Evolutionary conservation across 2,113 vertebrate species (phyloP).

Genomic region (Dicerorhinus sumatrensis): DNA sequence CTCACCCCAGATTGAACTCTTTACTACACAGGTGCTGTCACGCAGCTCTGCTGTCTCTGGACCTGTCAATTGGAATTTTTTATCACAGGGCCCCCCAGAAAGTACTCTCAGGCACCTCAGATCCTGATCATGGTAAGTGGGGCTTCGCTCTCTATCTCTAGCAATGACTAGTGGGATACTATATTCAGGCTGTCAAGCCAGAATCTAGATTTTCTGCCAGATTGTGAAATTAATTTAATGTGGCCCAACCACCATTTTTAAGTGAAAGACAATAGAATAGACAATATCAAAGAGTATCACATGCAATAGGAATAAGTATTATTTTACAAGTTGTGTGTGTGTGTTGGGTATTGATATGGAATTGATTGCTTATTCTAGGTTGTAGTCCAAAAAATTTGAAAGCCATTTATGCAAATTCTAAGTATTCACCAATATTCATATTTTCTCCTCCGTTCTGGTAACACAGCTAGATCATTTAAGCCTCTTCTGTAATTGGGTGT

Average conservation of each 20-base stretch:
- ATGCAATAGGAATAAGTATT: background rate
- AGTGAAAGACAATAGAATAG: background rate
- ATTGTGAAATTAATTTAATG: background rate
- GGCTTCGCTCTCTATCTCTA: background rate
- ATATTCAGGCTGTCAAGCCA: background rate
- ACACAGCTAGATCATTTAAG: background rate
- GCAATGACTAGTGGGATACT: background rate
- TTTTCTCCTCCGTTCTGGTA: background rate
- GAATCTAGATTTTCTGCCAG: background rate
- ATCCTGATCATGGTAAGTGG: background rate
- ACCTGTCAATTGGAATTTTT: background rate
- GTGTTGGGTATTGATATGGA: background rate
- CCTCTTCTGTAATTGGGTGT: background rate
- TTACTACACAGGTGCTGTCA: background rate
- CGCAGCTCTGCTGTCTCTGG: background rate
- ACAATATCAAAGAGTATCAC: background rate
- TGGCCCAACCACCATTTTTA: conserved; percentile 28
- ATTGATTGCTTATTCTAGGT: background rate
- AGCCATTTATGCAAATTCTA: background rate
- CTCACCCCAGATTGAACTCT: background rate
- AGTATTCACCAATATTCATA: background rate
- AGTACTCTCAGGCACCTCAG: background rate
- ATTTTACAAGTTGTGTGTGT: background rate
- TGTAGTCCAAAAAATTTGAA: background rate
- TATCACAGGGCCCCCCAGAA: background rate